Base-by-base conservation (phyloP, 2,113 vertebrate genomes). In the Anguilla japonica region DNA sequence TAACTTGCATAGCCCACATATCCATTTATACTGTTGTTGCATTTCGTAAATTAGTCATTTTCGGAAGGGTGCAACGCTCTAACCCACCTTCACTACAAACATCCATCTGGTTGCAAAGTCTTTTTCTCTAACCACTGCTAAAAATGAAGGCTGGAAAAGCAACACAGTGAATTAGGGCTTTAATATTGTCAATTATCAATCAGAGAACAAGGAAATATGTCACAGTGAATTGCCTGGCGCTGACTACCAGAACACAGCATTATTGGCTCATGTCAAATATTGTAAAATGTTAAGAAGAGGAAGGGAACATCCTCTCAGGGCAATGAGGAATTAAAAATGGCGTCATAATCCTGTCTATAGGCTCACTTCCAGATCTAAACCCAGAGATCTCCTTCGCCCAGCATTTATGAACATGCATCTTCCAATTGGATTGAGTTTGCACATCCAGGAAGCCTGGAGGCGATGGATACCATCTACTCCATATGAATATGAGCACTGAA, bases 301-400 rank as follows among this genome's bases (percentile, higher is more conserved):
- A 92, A 90, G 91, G 91, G 91, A 89, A 88, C 90, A 91, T 94
- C 92, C 95, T 92, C 91, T 89, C 82, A 91, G 87, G 90, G 88
- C 83, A 92, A 92, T 90, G 88, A 90, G 87, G 88, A 93, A 93
- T 95, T 95, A 94, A 92, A 94, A 93, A 93, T 91, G 92, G 91
- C 94, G 93, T 92, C 92, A 91, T 94, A 94, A 95, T 95, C 93
- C 92, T 94, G 92, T 94, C 92, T 94, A 85, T 87, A 92, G 90
- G 89, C 92, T 92, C 90, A 89, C 93, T 94, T 93, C 93, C 91
- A 93, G 89, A 91, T 92, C 87, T 91, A 89, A 89, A 92, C 90
- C 91, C 88, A 89, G 91, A 89, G 90, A 80, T 85, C 89, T 84
- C 92, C 87, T 79, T 29, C 86, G 92, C 81, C 86, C 71, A 67